phyloP scores from a whole-genome alignment of 2,113 vertebrate species.

The Aspiorhynchus laticeps region DNA sequence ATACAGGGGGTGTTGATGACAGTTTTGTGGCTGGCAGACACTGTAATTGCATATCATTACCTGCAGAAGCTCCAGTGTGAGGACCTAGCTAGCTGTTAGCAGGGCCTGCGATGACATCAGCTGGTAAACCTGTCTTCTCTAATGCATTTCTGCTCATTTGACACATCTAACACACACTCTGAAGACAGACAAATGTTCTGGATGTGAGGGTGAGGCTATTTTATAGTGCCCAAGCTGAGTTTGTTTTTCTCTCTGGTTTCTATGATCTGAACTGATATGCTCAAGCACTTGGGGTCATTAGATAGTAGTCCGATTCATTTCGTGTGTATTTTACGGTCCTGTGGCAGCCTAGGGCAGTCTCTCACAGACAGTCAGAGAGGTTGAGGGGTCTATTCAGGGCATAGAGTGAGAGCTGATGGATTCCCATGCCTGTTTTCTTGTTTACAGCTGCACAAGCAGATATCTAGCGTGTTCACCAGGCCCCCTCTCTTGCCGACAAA shows the following conservation, averaged over 20 bases:
- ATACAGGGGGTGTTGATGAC: conserved; percentile 54
- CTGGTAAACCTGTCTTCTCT: conserved; percentile 20
- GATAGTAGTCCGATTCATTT: not conserved
- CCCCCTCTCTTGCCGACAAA: conserved; percentile 67
- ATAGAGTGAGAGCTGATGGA: conserved; percentile 26
- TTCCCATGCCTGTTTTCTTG: conserved; percentile 63
- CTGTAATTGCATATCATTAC: conserved; percentile 68
- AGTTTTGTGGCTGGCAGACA: conserved; percentile 63
- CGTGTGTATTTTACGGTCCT: conserved; percentile 8
- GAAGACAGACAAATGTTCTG: not conserved
- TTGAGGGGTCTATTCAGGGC: conserved; percentile 20
- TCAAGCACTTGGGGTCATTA: not conserved
- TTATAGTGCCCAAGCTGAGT: not conserved
- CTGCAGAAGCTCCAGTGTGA: conserved; percentile 57
- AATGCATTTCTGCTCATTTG: conserved; percentile 4
- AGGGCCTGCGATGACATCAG: conserved; percentile 56
- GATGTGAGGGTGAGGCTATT: not conserved
- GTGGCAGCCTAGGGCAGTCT: conserved; percentile 7
- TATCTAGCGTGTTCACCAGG: conserved; percentile 67
- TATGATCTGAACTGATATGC: conserved; percentile 4
- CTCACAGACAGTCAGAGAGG: conserved; percentile 40
- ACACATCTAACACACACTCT: not conserved
- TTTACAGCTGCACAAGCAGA: conserved; percentile 68
- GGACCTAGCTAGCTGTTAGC: conserved; percentile 59
- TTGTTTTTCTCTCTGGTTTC: not conserved